These are phyloP conservation scores for Etheostoma spectabile DNA, from an alignment of 2,113 vertebrate genomes.

Conservation along the genomic window DNA sequence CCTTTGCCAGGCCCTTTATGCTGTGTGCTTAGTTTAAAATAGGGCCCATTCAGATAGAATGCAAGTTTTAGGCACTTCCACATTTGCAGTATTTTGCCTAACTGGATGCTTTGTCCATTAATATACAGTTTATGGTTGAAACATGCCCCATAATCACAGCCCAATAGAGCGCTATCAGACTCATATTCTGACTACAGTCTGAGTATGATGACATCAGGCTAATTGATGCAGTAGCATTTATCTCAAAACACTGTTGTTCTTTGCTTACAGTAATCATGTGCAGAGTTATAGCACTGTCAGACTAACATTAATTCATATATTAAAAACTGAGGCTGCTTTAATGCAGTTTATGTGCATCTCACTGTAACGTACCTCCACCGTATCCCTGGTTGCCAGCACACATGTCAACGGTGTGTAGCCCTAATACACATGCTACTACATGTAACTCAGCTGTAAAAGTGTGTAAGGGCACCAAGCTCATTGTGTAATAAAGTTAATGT, in stretches of 20 bases:
- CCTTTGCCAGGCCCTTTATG: no score
- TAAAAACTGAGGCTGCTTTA: neutral
- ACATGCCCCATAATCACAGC: no score
- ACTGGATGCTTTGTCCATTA: no score
- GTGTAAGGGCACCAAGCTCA: conserved; percentile 1
- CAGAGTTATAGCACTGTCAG: neutral
- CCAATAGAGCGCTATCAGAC: no score
- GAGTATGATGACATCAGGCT: no score
- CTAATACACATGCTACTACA: conserved; percentile 22
- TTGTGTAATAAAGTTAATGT: conserved; percentile 6
- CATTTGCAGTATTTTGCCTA: no score
- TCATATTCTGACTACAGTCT: no score
- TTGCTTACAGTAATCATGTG: no score
- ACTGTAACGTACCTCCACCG: conserved; percentile 5
- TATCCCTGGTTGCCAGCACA: neutral
- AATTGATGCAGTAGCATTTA: neutral
- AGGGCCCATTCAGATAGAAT: no score
- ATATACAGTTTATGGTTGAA: no score
- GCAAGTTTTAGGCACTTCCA: no score
- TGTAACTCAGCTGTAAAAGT: conserved; percentile 39
- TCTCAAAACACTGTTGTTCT: neutral
- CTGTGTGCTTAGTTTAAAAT: no score
- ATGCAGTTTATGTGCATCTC: neutral
- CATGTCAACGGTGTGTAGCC: conserved; percentile 19
- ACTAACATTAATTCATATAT: neutral